phyloP scores from a whole-genome alignment of 2,888 invertebrate genomes.

The Clusia tigrina region DNA sequence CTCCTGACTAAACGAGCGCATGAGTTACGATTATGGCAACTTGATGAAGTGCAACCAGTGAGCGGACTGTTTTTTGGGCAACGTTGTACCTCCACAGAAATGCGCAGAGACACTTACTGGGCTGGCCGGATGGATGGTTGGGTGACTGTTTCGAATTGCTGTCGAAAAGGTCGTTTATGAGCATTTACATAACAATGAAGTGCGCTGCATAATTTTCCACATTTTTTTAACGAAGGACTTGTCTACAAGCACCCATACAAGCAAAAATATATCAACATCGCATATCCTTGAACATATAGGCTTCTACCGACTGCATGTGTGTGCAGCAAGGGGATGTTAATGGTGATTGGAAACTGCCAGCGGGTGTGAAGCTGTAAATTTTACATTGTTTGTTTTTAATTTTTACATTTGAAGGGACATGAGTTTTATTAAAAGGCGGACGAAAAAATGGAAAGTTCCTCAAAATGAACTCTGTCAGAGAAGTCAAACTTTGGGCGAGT shows the following conservation, averaged over 20 bases:
- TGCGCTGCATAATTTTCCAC: constrained; percentile 22
- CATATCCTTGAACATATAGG: too few relatives aligned
- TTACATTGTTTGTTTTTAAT: constrained; percentile 53
- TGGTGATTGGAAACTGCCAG: constrained; percentile 46
- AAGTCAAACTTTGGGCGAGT: too few relatives aligned
- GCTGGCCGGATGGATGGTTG: constrained; percentile 31
- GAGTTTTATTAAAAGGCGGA: background rate
- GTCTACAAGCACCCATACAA: background rate
- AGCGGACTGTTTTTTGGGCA: constrained; percentile 11
- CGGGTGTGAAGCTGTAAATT: constrained; percentile 59
- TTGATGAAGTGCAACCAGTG: constrained; percentile 54
- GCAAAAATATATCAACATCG: background rate
- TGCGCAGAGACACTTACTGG: background rate
- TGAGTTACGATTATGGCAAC: constrained; percentile 49
- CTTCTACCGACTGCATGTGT: background rate
- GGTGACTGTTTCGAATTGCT: constrained; percentile 23
- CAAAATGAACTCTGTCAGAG: too few relatives aligned
- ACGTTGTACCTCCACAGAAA: constrained; percentile 7
- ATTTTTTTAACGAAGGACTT: background rate
- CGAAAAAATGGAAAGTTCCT: too few relatives aligned
- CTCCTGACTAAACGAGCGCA: constrained; percentile 22
- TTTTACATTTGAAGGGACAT: constrained; percentile 31
- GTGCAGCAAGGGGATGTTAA: constrained; percentile 38
- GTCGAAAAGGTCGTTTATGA: constrained; percentile 45
- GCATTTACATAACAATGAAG: constrained; percentile 58